These are phyloP conservation scores for Parthenolecanium corni DNA, from an alignment of 2,888 invertebrate genomes.

Conservation along the genomic window DNA sequence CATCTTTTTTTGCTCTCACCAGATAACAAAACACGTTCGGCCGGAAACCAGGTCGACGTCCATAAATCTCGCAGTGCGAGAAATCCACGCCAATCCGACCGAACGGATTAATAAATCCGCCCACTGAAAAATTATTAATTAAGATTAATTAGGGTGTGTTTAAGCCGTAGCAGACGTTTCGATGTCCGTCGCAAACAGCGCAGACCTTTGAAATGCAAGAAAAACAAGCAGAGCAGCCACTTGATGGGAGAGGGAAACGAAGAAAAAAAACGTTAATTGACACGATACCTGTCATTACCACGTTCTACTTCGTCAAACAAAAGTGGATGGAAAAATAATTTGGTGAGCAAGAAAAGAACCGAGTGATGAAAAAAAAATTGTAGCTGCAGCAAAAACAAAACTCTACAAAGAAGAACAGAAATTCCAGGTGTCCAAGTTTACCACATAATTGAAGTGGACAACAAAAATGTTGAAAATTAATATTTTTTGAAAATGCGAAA, in stretches of 20 bases:
- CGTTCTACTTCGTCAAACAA: conserved; percentile 19
- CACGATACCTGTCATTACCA: conserved; percentile 24
- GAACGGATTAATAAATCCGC: conserved; percentile 25
- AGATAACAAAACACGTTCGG: conserved; percentile 16
- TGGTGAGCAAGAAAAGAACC: not conserved
- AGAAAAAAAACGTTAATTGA: conserved; percentile 11
- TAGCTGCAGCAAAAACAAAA: not conserved
- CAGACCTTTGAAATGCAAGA: conserved; percentile 16
- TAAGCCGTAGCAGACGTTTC: conserved; percentile 15
- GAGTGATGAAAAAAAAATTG: not conserved
- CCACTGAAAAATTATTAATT: conserved; percentile 25
- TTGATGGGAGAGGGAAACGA: too few relatives aligned
- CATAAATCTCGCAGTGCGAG: conserved; percentile 21
- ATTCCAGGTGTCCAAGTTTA: too few relatives aligned
- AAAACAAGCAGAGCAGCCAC: too few relatives aligned
- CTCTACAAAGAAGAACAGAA: too few relatives aligned
- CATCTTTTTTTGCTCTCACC: too few relatives aligned
- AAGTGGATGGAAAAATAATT: not conserved
- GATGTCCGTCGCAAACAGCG: conserved; percentile 6
- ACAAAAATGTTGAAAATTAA: too few relatives aligned
- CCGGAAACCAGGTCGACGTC: conserved; percentile 25
- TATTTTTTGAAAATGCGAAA: too few relatives aligned
- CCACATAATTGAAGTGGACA: too few relatives aligned
- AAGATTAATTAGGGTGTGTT: conserved; percentile 25
- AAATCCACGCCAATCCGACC: conserved; percentile 22